These are phyloP conservation scores for Caranx ignobilis DNA, from an alignment of 2,113 vertebrate species.

Conservation along the genomic window DNA sequence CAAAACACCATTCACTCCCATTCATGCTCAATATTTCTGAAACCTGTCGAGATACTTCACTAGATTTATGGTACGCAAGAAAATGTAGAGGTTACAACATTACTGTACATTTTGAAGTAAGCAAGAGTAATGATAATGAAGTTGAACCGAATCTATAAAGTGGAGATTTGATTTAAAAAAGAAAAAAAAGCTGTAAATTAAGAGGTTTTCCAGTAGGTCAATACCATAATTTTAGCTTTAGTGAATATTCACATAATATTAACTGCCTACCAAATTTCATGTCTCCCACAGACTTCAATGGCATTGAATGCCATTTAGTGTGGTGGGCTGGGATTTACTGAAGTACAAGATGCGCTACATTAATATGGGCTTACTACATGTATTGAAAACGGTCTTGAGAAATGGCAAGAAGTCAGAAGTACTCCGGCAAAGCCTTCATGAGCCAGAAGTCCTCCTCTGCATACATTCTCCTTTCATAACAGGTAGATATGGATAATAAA, in stretches of 20 bases:
- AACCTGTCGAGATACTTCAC: no score
- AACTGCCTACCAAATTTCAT: neutral
- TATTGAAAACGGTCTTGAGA: neutral
- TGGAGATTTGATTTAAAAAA: neutral
- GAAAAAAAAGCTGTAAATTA: neutral
- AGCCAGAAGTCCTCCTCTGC: neutral
- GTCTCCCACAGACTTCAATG: neutral
- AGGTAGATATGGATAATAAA: constrained; percentile 2
- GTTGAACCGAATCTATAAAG: neutral
- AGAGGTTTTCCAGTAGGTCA: neutral
- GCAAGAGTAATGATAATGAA: neutral
- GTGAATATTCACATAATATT: neutral
- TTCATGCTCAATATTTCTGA: no score
- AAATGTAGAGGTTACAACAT: neutral
- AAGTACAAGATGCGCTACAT: neutral
- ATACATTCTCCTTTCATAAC: constrained; percentile 1
- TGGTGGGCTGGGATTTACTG: neutral
- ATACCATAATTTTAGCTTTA: neutral
- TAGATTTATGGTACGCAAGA: no score
- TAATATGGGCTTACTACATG: neutral
- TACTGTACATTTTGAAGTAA: neutral
- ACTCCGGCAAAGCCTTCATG: neutral
- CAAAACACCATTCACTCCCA: neutral
- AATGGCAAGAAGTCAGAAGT: constrained; percentile 9
- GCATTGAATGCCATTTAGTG: neutral